Conservation (phyloP, 2,888 invertebrate genomes). For the Spodoptera littoralis region DNA sequence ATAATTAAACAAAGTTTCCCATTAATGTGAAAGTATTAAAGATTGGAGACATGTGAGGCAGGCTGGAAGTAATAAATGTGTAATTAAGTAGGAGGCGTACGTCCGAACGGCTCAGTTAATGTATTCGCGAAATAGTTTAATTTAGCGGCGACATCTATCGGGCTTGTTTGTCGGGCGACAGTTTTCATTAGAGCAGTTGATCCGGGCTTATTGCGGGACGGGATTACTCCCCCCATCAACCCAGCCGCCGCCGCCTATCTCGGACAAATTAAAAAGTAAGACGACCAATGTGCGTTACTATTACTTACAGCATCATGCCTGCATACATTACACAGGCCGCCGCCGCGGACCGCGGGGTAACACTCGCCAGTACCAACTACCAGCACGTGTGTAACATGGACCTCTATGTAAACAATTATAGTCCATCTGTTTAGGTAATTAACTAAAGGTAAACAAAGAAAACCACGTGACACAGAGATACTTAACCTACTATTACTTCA, state of each 20-base stretch:
- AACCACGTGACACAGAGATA: too few relatives aligned
- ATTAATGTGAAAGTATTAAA: not conserved
- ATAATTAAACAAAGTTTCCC: not conserved
- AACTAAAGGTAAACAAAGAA: too few relatives aligned
- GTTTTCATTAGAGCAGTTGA: conserved; percentile 66
- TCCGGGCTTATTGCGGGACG: conserved; percentile 55
- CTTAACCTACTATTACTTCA: too few relatives aligned
- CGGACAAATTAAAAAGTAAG: conserved; percentile 68
- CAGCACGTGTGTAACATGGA: too few relatives aligned
- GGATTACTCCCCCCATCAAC: conserved; percentile 34
- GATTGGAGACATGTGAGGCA: conserved; percentile 4
- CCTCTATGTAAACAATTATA: too few relatives aligned
- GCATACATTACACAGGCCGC: too few relatives aligned
- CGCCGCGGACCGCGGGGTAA: too few relatives aligned
- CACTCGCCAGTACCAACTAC: too few relatives aligned
- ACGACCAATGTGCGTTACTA: conserved; percentile 39
- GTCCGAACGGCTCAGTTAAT: conserved; percentile 56
- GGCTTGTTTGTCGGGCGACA: conserved; percentile 63
- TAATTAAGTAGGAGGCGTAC: conserved; percentile 25
- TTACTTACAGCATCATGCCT: too few relatives aligned
- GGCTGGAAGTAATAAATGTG: conserved; percentile 46
- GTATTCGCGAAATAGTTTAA: conserved; percentile 76
- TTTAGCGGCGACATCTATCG: conserved; percentile 72
- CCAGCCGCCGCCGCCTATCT: conserved; percentile 13
- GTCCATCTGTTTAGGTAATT: too few relatives aligned